Conservation (phyloP, 1,140 invertebrate genomes). For the Drosophila chauvacae region DNA sequence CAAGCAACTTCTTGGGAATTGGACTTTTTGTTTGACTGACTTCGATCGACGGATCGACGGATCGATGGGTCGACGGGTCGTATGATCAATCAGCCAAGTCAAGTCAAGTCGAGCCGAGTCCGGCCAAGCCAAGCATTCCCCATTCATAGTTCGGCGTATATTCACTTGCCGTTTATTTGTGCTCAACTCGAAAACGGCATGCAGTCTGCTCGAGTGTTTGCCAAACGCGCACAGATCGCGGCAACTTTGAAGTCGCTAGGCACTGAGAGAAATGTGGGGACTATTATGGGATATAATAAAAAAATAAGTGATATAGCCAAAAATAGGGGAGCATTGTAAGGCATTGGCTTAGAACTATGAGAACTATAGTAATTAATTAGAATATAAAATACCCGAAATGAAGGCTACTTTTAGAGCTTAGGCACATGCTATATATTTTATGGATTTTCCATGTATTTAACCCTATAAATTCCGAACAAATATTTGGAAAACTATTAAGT, state of each 20-base stretch:
- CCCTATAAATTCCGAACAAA: no score
- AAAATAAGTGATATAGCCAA: no score
- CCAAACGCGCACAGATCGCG: constrained; percentile 51
- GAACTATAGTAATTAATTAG: no score
- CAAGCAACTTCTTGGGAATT: constrained; percentile 78
- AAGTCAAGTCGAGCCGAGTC: constrained; percentile 11
- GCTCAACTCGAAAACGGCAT: constrained; percentile 70
- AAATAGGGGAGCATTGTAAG: no score
- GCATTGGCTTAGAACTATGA: no score
- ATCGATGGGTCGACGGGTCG: constrained; percentile 50
- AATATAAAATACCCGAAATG: no score
- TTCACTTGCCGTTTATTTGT: constrained; percentile 67
- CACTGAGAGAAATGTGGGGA: constrained; percentile 27
- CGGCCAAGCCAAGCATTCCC: constrained; percentile 19
- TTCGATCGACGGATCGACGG: constrained; percentile 49
- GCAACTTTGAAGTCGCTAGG: constrained; percentile 55
- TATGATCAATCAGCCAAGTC: constrained; percentile 62
- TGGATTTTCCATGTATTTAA: no score
- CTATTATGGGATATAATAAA: background rate
- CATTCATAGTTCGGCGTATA: constrained; percentile 66
- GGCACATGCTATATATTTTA: no score
- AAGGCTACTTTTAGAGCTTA: no score
- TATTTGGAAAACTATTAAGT: background rate
- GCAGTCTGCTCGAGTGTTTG: constrained; percentile 70
- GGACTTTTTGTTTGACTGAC: constrained; percentile 56